These are phyloP conservation scores for Rattus rattus DNA, from an alignment of 2,113 vertebrate species.

Conservation along the genomic window DNA sequence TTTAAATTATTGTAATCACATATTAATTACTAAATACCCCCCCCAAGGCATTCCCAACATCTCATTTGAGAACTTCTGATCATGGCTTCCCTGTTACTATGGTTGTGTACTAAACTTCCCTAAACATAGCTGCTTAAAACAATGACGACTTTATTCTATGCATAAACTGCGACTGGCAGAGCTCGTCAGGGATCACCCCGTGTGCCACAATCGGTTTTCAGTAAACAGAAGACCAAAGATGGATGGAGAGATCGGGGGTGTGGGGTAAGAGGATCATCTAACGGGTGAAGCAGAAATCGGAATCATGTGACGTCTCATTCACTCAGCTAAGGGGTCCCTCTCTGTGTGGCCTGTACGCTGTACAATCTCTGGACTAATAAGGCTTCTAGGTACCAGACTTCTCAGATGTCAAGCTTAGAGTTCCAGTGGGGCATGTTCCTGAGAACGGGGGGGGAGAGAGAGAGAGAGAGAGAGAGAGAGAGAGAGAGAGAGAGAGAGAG, in stretches of 20 bases:
- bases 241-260: not conserved
- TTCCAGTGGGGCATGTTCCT: not conserved
- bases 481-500: not conserved
- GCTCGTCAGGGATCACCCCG: not conserved
- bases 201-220: not conserved
- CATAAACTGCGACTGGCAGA: not conserved
- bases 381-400: not conserved
- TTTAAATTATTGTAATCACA: not conserved
- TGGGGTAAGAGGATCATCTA: not conserved
- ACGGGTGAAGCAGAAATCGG: no score
- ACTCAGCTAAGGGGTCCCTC: no score
- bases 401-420: not conserved
- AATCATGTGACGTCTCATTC: rapidly evolving
- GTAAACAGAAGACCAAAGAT: not conserved
- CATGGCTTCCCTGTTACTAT: not conserved
- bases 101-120: not conserved
- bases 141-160: not conserved
- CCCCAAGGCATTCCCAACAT: not conserved
- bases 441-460: no score
- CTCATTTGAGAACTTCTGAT: not conserved
- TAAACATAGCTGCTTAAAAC: not conserved
- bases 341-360: not conserved
- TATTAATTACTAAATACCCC: not conserved
- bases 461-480: no score
- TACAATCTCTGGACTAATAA: not conserved